These are phyloP conservation scores for Leucoma salicis DNA, from an alignment of 2,888 invertebrate genomes.

Conservation along the genomic window DNA sequence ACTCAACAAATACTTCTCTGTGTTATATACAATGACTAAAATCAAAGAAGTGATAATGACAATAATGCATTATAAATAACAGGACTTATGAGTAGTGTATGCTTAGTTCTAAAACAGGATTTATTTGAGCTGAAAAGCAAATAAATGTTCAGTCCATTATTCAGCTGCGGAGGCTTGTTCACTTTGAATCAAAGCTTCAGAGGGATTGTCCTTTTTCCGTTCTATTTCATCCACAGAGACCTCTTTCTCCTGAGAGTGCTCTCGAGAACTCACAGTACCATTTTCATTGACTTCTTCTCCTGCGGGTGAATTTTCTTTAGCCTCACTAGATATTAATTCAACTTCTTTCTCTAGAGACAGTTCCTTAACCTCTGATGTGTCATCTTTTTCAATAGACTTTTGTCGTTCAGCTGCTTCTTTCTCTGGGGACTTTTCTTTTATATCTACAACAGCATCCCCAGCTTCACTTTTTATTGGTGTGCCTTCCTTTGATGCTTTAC, in stretches of 20 bases:
- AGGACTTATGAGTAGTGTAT: slow-evolving; percentile 67
- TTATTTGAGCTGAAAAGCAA: slow-evolving; percentile 77
- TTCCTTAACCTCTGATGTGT: slow-evolving; percentile 30
- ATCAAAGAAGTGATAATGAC: slow-evolving; percentile 60
- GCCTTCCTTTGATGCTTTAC: slow-evolving; percentile 38
- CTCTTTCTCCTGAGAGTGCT: slow-evolving; percentile 66
- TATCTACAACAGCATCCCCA: slow-evolving; percentile 26
- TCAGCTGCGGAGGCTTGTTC: slow-evolving; percentile 66
- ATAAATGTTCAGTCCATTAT: slow-evolving; percentile 53
- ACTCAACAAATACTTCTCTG: slow-evolving; percentile 65
- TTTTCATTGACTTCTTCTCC: slow-evolving; percentile 64
- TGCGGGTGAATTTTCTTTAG: slow-evolving; percentile 58
- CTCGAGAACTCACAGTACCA: slow-evolving; percentile 69
- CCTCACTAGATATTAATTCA: slow-evolving; percentile 42
- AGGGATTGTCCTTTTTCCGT: slow-evolving; percentile 60
- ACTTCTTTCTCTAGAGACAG: slow-evolving; percentile 47
- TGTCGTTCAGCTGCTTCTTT: slow-evolving; percentile 48
- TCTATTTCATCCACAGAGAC: slow-evolving; percentile 37
- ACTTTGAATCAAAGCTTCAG: slow-evolving; percentile 69
- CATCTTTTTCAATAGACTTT: slow-evolving; percentile 52
- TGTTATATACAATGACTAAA: slow-evolving; percentile 75
- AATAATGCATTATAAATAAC: slow-evolving; percentile 67
- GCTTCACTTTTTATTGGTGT: slow-evolving; percentile 44
- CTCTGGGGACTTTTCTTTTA: slow-evolving; percentile 38
- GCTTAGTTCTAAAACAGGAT: slow-evolving; percentile 74